Conservation (phyloP, 1,140 invertebrate species). For the Notospermus geniculatus region DNA sequence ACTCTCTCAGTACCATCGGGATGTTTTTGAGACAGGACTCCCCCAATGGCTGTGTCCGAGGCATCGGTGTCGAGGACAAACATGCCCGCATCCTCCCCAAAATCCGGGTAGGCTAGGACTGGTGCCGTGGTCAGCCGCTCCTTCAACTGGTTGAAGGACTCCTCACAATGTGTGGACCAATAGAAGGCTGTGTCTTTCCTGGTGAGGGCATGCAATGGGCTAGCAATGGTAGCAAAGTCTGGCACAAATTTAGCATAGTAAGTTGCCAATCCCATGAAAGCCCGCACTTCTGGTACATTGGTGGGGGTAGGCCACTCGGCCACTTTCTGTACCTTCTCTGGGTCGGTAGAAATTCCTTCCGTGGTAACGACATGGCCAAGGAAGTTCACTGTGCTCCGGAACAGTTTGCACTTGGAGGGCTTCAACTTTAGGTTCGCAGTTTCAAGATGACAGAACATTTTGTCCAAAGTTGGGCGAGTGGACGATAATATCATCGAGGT, state of each 20-base stretch:
- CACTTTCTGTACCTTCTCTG: neutral
- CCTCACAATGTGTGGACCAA: no score
- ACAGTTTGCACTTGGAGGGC: neutral
- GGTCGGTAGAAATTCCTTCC: neutral
- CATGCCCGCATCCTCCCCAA: neutral
- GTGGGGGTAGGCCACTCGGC: neutral
- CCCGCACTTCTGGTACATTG: neutral
- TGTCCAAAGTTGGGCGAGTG: neutral
- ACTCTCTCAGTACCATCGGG: neutral
- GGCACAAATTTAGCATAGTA: neutral
- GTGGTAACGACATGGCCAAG: neutral
- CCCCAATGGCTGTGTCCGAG: neutral
- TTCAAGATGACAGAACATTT: neutral
- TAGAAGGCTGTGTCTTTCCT: no score
- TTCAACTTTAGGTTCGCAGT: neutral
- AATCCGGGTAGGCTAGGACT: neutral
- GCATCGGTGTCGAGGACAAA: neutral
- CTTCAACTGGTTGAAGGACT: neutral
- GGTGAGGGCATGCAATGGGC: no score
- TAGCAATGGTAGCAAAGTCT: neutral
- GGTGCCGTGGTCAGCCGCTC: neutral
- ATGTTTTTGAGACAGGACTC: neutral
- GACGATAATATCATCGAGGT: neutral
- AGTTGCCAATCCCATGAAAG: neutral
- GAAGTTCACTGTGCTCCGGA: neutral